Base-by-base conservation (phyloP, 2,888 invertebrate genomes). In the Brassicogethes aeneus region DNA sequence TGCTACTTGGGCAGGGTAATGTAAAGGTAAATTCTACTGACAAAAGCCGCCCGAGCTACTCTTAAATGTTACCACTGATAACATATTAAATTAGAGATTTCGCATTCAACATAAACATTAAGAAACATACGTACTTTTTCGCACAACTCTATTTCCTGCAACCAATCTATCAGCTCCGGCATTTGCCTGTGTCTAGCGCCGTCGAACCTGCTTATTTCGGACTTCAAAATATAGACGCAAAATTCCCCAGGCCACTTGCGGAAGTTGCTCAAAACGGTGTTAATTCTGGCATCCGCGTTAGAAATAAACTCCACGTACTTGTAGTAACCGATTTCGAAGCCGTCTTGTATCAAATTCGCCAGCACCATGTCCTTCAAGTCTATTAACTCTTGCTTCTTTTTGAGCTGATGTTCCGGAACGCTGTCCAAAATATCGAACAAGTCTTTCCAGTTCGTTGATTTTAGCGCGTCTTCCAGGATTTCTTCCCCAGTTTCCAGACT, bases 91-190 rank as follows among this genome's bases (percentile, higher is more conserved):
- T n/a, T n/a, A n/a, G n/a, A n/a, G n/a, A n/a, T n/a, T n/a, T n/a
- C n/a, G n/a, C n/a, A n/a, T n/a, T n/a, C n/a, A n/a, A n/a, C n/a
- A n/a, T n/a, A n/a, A n/a, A n/a, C n/a, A n/a, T n/a, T n/a, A n/a
- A n/a, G n/a, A 16, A 34, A 37, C 41, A 17, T 17, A 52, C 55
- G 51, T 68, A 78, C 78, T 71, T 75, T 70, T 42, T 80, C 75
- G 57, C 80, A 82, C 1, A 82, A 65, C 35, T 75, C 73, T 52
- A 83, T 77, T 54, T 76, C 75, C n/a, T 72, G 62, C 45, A 78
- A 69, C 70, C 77, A 79, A 35, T 70, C 67, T 14, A 72, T 69
- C 50, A 82, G 70, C 36, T 69, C 59, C 1, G 47, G 40, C 14
- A 62, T 56, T 16, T 65, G 50, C 3, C 38, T 33, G 29, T 46